phyloP scores from a whole-genome alignment of 2,888 invertebrate genomes.

The Calliopum simillimum region DNA sequence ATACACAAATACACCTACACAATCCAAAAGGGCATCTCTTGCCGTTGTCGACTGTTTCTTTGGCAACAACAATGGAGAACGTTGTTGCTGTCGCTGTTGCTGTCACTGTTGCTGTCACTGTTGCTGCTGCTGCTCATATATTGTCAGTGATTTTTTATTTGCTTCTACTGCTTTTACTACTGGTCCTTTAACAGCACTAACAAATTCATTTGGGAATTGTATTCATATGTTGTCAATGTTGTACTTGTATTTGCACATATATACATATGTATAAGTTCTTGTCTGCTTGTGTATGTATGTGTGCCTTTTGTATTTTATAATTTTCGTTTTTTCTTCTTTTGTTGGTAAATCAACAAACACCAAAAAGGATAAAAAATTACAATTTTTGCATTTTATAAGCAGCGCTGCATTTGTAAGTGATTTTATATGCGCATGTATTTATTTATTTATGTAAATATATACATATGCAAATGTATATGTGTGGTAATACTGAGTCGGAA shows the following conservation, averaged over 20 bases:
- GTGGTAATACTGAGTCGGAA: no score
- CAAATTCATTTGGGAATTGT: constrained; percentile 21
- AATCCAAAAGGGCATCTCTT: not conserved
- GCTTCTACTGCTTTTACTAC: constrained; percentile 6
- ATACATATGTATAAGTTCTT: not conserved
- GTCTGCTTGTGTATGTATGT: not conserved
- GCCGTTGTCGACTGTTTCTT: not conserved
- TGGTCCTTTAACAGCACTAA: constrained; percentile 8
- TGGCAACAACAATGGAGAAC: not conserved
- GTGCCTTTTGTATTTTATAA: not conserved
- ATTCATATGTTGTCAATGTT: not conserved
- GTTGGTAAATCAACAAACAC: not conserved
- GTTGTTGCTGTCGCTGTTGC: constrained; percentile 9
- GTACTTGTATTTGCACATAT: not conserved
- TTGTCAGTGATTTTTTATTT: constrained; percentile 23
- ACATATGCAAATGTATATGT: not conserved
- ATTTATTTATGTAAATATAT: no score
- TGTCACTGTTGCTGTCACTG: not conserved
- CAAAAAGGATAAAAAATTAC: constrained; percentile 3
- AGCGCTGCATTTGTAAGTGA: not conserved
- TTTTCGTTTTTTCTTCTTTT: no score
- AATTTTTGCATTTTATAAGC: constrained; percentile 26
- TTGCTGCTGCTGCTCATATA: constrained; percentile 8
- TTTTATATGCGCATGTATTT: not conserved
- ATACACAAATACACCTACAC: no score